A percentile compares a stretch with the other conserved stretches of the same genome.
These are phyloP conservation scores for Diceros bicornis DNA, from an alignment of 2,797 vertebrate species.

Conservation along the genomic window DNA sequence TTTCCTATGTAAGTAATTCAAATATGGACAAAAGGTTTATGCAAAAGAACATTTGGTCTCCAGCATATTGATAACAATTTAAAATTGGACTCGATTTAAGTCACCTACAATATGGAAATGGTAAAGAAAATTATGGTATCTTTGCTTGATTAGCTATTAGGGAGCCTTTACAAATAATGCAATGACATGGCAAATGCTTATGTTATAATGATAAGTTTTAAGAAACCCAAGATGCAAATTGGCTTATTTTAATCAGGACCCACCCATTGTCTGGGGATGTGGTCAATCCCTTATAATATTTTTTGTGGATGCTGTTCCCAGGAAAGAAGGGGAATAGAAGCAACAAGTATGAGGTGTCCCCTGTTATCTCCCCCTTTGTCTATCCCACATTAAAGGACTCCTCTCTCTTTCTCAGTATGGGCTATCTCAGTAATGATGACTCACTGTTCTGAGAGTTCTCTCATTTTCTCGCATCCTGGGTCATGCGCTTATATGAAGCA, in stretches of 20 bases:
- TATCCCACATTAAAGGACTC: neutral
- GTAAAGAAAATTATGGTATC: neutral
- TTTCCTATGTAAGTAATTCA: neutral
- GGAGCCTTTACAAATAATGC: neutral
- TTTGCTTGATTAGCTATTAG: neutral
- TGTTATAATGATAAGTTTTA: neutral
- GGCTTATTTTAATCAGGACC: constrained; percentile 48
- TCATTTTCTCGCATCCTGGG: neutral
- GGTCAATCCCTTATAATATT: neutral
- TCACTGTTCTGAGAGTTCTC: neutral
- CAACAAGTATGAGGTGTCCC: neutral
- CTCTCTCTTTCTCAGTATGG: neutral
- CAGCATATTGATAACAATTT: neutral
- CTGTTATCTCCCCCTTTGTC: neutral
- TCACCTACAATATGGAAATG: neutral
- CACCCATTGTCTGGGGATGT: neutral
- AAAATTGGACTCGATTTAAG: neutral
- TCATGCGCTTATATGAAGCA: neutral
- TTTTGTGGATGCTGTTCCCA: neutral
- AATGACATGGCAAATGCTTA: neutral
- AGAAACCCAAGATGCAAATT: neutral
- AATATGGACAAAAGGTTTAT: neutral
- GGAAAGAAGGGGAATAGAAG: neutral
- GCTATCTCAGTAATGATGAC: neutral
- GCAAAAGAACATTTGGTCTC: neutral